These are phyloP conservation scores for Amphilophus citrinellus DNA, from an alignment of 2,113 vertebrate genomes.

Conservation along the genomic window DNA sequence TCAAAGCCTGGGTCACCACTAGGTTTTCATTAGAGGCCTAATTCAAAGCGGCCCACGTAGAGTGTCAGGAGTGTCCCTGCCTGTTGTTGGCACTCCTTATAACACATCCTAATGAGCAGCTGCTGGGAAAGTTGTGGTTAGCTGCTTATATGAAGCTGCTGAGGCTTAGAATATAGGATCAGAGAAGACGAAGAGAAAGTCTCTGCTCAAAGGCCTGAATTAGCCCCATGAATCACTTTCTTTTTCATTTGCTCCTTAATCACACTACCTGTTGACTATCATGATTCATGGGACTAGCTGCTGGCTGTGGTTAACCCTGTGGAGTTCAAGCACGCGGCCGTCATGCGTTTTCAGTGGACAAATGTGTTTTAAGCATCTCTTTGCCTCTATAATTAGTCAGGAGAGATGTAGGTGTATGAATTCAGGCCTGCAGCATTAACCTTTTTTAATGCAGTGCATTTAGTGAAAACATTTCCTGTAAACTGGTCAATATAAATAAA, in stretches of 20 bases:
- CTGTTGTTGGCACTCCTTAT: slow-evolving; percentile 68
- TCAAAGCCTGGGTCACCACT: slow-evolving; percentile 62
- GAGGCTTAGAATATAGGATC: slow-evolving; percentile 30
- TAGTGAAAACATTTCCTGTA: background rate
- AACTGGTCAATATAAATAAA: background rate
- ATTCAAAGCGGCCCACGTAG: slow-evolving; percentile 68
- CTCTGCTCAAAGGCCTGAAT: slow-evolving; percentile 41
- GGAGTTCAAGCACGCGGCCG: slow-evolving; percentile 44
- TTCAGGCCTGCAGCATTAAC: background rate
- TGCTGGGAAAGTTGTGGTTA: slow-evolving; percentile 55
- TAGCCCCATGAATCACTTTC: slow-evolving; percentile 65
- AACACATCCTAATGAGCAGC: slow-evolving; percentile 68
- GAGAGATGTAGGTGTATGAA: slow-evolving; percentile 1
- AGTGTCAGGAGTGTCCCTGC: slow-evolving; percentile 62
- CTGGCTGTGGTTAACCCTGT: slow-evolving; percentile 32
- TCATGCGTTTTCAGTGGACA: background rate
- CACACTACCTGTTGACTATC: slow-evolving; percentile 61
- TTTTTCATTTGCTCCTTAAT: slow-evolving; percentile 70
- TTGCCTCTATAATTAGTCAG: background rate
- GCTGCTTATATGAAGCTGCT: slow-evolving; percentile 32
- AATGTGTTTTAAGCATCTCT: background rate
- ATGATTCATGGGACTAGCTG: slow-evolving; percentile 57
- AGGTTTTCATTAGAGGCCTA: slow-evolving; percentile 73
- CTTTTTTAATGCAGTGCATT: background rate
- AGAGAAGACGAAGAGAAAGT: slow-evolving; percentile 53